A percentile compares a stretch with the other conserved stretches of the same genome.
These are phyloP conservation scores for Liasis olivaceus DNA, from an alignment of 2,797 vertebrate species.

Conservation along the genomic window DNA sequence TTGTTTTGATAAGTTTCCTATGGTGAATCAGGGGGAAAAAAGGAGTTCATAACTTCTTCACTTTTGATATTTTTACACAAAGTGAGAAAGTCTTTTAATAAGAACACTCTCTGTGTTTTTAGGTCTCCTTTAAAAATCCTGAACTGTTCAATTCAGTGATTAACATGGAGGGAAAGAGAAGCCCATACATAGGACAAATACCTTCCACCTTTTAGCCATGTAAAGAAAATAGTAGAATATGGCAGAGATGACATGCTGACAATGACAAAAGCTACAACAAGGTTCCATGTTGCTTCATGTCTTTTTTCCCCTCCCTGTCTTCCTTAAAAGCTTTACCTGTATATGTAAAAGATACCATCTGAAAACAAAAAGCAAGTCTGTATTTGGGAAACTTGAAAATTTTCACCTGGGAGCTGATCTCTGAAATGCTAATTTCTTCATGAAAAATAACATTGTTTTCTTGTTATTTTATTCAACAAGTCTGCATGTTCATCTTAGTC, in stretches of 20 bases:
- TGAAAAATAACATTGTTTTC: background rate
- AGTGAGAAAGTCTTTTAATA: constrained; percentile 7
- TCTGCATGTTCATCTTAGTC: background rate
- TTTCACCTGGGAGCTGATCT: background rate
- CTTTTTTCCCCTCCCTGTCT: background rate
- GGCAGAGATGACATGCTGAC: constrained; percentile 50
- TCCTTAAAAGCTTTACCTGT: background rate
- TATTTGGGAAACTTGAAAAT: background rate
- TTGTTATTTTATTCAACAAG: background rate
- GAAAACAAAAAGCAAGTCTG: background rate
- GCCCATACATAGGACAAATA: constrained; percentile 51
- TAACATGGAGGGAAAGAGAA: constrained; percentile 49
- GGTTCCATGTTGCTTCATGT: too few relatives aligned
- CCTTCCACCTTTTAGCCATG: constrained; percentile 48
- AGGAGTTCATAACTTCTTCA: constrained; percentile 45
- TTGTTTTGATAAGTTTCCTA: constrained; percentile 34
- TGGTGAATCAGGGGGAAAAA: constrained; percentile 30
- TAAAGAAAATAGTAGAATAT: constrained; percentile 50
- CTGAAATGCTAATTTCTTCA: background rate
- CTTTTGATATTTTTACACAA: constrained; percentile 40
- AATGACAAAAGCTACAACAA: constrained; percentile 37
- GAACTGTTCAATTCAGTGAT: constrained; percentile 49
- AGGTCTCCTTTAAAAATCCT: background rate
- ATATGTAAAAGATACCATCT: background rate
- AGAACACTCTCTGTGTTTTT: constrained; percentile 30